Conservation (phyloP, 2,888 invertebrate species). For the Alitta virens region DNA sequence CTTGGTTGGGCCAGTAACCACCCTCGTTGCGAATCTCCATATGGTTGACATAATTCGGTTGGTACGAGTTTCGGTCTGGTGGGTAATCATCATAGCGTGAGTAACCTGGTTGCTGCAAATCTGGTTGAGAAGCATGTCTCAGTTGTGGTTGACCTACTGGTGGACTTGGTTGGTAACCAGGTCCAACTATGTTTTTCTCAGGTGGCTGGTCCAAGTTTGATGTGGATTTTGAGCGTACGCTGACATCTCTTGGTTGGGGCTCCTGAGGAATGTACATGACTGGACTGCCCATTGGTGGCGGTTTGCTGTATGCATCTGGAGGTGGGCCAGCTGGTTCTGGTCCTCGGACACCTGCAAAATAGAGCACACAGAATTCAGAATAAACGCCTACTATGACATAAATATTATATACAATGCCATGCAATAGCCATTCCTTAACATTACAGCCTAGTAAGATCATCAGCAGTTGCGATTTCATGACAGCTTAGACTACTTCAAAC, state of each 20-base stretch:
- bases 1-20: not conserved
- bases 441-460: no score
- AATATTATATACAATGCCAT: no score
- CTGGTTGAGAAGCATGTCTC: conserved; percentile 16
- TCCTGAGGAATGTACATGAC: not conserved
- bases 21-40: not conserved
- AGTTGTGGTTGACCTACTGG: not conserved
- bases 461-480: no score
- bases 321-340: no score
- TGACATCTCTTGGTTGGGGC: conserved; percentile 48
- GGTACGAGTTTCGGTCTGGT: conserved; percentile 1
- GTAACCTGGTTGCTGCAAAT: conserved; percentile 4
- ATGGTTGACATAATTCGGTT: conserved; percentile 22
- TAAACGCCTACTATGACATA: no score
- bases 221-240: conserved; percentile 28
- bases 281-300: no score
- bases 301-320: no score
- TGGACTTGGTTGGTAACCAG: not conserved
- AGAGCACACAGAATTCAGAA: no score
- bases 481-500: no score
- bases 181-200: not conserved
- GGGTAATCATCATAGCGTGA: conserved; percentile 30
- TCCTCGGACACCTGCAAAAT: no score
- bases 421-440: no score
- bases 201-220: conserved; percentile 25